Base-by-base conservation (phyloP, 2,888 invertebrate species). In the Neoascia interrupta region DNA sequence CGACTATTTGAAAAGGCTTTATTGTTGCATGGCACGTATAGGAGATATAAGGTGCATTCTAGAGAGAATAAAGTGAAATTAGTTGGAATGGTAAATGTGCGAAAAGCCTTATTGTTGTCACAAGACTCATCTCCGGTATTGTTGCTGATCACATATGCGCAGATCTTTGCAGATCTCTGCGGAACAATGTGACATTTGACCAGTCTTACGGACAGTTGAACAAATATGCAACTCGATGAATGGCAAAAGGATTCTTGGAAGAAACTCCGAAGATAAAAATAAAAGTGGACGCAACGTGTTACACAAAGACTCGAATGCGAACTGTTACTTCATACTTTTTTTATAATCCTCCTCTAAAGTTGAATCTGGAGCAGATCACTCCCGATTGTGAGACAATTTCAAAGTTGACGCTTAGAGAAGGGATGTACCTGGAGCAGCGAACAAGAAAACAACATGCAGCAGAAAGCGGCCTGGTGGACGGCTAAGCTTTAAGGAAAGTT, bases 41-140 rank as follows among this genome's bases (percentile, higher is more conserved):
- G n/a, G n/a, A n/a, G n/a, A 15, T 11, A 19, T 37, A 23, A 16
- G 28, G n/a, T 41, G 18, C 8, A 18, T 5, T 8, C 26, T 10
- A 6, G n/a, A 5, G n/a, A 28, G 23, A 51, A 41, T 2, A 79
- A 72, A 72, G 79, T 73, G 73, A 73, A 73, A 79, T 79, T 79
- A 68, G 56, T 73, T 68, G 79, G 61, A 79, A 79, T 79, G 79
- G 0, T 56, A 79, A 79, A 79, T 79, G 79, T 79, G 79, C 45
- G 79, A 79, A 79, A 79, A 79, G 73, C 61, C 79, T 66, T 61
- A 79, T 79, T 79, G 79, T 79, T 73, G 73, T 61, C 61, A 56
- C 26, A 73, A 15, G 56, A 73, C 61, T 66, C 66, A 73, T 68
- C 73, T 34, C 10, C 6, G 8, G 8, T 10, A 21, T 28, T 37